phyloP scores from a whole-genome alignment of 2,113 vertebrate genomes.

The Labrus mixtus region DNA sequence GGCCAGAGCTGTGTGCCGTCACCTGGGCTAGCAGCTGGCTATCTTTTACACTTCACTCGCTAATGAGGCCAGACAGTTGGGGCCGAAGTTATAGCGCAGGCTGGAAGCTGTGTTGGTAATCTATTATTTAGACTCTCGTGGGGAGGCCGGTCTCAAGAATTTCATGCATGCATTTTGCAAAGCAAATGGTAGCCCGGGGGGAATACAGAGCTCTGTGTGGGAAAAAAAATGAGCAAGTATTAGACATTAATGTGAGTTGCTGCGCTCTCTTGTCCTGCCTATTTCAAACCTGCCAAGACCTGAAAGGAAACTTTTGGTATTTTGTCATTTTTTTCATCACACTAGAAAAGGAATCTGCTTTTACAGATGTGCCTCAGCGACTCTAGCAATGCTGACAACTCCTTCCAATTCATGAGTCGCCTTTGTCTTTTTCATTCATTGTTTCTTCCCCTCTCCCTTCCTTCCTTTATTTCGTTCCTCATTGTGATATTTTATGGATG shows the following conservation, averaged over 20 bases:
- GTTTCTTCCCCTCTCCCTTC: constrained; percentile 11
- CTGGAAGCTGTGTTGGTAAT: constrained; percentile 75
- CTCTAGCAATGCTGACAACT: constrained; percentile 42
- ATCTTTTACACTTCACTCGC: constrained; percentile 70
- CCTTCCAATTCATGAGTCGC: constrained; percentile 15
- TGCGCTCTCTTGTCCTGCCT: constrained; percentile 51
- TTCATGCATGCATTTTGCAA: constrained; percentile 79
- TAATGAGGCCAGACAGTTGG: constrained; percentile 78
- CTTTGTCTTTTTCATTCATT: constrained; percentile 32
- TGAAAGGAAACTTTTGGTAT: constrained; percentile 42
- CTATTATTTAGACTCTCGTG: constrained; percentile 79
- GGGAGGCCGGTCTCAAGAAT: constrained; percentile 76
- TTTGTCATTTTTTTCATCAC: constrained; percentile 44
- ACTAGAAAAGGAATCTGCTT: constrained; percentile 23
- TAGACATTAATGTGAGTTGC: constrained; percentile 66
- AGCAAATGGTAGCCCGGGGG: constrained; percentile 75
- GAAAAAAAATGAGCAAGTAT: constrained; percentile 69
- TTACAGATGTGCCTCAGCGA: constrained; percentile 33
- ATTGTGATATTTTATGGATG: constrained; percentile 61
- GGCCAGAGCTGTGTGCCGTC: constrained; percentile 63
- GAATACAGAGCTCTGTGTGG: constrained; percentile 71
- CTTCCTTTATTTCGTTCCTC: constrained; percentile 22
- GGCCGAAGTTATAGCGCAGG: constrained; percentile 68
- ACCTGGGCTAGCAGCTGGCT: constrained; percentile 74
- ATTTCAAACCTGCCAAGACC: constrained; percentile 57